Conservation (phyloP, 2,113 vertebrate species). For the Nipponia nippon region DNA sequence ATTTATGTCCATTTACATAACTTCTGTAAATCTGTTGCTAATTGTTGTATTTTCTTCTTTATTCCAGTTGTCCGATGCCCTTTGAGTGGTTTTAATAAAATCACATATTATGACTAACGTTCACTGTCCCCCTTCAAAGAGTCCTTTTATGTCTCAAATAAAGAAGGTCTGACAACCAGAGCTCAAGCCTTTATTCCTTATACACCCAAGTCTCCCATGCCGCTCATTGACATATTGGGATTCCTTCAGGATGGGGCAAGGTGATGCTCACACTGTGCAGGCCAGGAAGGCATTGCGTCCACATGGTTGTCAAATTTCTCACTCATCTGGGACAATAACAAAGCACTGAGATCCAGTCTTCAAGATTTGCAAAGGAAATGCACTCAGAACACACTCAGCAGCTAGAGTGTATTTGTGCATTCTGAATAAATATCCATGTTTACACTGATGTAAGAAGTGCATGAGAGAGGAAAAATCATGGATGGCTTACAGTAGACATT, state of each 20-base stretch:
- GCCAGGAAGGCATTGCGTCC: neutral
- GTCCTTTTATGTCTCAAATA: slow-evolving; percentile 35
- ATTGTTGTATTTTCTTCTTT: slow-evolving; percentile 46
- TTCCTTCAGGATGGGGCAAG: neutral
- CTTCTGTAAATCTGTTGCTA: slow-evolving; percentile 60
- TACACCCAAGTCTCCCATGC: neutral
- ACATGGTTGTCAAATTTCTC: neutral
- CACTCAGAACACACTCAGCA: neutral
- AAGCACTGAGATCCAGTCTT: neutral
- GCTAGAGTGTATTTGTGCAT: neutral
- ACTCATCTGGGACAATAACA: neutral
- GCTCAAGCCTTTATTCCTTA: neutral
- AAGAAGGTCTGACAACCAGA: neutral
- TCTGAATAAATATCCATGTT: neutral
- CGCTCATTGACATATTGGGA: neutral
- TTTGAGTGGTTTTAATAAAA: slow-evolving; percentile 65
- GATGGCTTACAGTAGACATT: neutral
- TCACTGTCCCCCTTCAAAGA: neutral
- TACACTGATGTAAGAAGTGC: neutral
- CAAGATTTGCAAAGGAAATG: neutral
- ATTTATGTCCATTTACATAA: slow-evolving; percentile 50
- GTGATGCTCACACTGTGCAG: neutral
- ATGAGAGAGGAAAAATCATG: neutral
- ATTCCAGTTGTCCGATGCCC: slow-evolving; percentile 41
- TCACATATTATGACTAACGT: slow-evolving; percentile 44